Evolutionary conservation across 2,888 invertebrate genomes (phyloP).

Genomic region (Nowickia ferox): DNA sequence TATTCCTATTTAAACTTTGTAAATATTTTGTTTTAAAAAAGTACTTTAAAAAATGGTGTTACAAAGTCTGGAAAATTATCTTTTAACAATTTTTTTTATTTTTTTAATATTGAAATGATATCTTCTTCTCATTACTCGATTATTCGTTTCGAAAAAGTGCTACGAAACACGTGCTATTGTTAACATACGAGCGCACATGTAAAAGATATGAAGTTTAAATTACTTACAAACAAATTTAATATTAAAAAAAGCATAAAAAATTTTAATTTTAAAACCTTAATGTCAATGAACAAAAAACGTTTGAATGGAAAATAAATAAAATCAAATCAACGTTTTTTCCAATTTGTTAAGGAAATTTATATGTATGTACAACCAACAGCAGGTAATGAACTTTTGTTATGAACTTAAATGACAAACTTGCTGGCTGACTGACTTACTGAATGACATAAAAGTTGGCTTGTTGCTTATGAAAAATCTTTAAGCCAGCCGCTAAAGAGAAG

Average conservation of each 20-base stretch:
- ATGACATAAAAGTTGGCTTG: slow-evolving; percentile 20
- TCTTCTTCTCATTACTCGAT: neutral
- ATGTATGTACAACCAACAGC: neutral
- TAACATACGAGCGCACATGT: neutral
- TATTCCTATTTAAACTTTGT: neutral
- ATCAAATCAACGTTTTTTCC: slow-evolving; percentile 5
- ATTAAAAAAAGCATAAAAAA: neutral
- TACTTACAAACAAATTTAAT: slow-evolving; percentile 25
- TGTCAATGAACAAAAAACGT: slow-evolving; percentile 7
- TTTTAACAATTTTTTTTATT: neutral
- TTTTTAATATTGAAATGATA: neutral
- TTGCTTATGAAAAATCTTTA: slow-evolving; percentile 37
- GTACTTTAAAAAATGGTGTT: neutral
- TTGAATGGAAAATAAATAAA: slow-evolving; percentile 12
- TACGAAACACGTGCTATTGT: slow-evolving; percentile 19
- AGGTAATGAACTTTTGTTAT: slow-evolving; percentile 15
- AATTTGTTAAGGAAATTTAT: slow-evolving; percentile 23
- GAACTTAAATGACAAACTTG: slow-evolving; percentile 16
- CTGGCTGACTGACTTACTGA: slow-evolving; percentile 7
- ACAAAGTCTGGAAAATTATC: neutral
- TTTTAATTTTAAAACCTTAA: neutral
- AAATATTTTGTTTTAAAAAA: neutral
- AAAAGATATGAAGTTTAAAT: slow-evolving; percentile 22
- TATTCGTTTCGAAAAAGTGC: neutral
- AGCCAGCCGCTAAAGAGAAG: slow-evolving; percentile 9